Conservation (phyloP, 53 echinoderm and acorn worm genomes). For the Zoroaster sp. region DNA sequence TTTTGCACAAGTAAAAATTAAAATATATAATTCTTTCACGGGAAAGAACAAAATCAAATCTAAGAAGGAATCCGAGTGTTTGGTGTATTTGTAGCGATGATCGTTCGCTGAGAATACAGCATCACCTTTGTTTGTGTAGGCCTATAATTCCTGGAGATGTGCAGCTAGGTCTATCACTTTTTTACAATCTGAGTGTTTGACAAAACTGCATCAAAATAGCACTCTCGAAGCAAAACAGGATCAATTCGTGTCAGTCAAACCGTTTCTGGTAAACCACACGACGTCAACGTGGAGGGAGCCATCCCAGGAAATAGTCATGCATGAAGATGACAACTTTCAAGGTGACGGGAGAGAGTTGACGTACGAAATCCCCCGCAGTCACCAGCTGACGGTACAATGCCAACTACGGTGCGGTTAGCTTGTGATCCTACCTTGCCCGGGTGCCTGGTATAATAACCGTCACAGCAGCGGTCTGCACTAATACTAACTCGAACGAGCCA, state of each 20-base stretch:
- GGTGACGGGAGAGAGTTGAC: not conserved
- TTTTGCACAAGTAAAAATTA: not conserved
- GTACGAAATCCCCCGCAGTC: not conserved
- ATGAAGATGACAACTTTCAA: not conserved
- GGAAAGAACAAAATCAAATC: not conserved
- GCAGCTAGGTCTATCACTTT: too few species aligned
- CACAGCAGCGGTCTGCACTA: not conserved
- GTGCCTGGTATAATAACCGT: not conserved
- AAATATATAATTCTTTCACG: not conserved
- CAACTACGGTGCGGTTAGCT: not conserved
- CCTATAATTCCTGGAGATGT: too few species aligned
- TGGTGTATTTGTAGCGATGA: too few species aligned
- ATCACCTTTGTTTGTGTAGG: too few species aligned
- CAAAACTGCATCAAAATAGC: too few species aligned
- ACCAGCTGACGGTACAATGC: not conserved
- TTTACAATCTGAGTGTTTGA: too few species aligned
- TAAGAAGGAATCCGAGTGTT: not conserved
- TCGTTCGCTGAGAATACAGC: too few species aligned
- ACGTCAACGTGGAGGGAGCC: not conserved
- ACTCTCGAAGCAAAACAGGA: too few species aligned
- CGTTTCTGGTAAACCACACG: too few species aligned
- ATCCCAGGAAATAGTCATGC: not conserved
- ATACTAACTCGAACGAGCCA: not conserved
- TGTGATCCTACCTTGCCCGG: not conserved
- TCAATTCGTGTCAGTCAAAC: too few species aligned